These are phyloP conservation scores for Tanypteryx hageni DNA, from an alignment of 2,888 invertebrate species.

Conservation along the genomic window DNA sequence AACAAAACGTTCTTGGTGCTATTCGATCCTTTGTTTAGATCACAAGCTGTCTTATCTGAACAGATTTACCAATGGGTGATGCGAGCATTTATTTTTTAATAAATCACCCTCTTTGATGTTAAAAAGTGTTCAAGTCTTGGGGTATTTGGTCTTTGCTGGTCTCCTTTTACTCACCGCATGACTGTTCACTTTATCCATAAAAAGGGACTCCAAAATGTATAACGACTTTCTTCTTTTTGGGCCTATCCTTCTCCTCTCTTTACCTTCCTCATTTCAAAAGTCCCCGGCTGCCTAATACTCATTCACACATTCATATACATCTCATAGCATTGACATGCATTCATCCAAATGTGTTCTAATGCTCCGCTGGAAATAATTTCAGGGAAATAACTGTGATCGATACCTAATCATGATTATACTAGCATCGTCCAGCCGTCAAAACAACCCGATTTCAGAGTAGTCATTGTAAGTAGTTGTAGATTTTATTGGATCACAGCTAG, in stretches of 20 bases:
- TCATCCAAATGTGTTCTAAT: constrained; percentile 62
- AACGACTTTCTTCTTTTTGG: background rate
- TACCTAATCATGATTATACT: constrained; percentile 59
- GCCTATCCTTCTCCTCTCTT: constrained; percentile 29
- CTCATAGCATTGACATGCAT: constrained; percentile 45
- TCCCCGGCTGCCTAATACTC: constrained; percentile 56
- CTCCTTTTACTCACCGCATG: background rate
- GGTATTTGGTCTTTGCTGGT: background rate
- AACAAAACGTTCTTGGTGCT: no score
- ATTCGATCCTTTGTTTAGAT: no score
- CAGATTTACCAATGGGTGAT: background rate
- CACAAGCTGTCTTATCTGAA: background rate
- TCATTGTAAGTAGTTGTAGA: constrained; percentile 58
- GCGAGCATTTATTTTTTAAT: background rate
- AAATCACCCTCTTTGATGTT: background rate
- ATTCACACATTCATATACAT: constrained; percentile 26
- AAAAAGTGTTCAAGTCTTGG: background rate
- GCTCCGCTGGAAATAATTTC: constrained; percentile 63
- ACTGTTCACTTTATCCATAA: no score
- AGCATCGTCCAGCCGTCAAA: constrained; percentile 63
- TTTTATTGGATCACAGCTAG: constrained; percentile 60
- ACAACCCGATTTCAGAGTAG: constrained; percentile 64
- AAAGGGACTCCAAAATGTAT: background rate
- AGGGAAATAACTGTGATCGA: constrained; percentile 63
- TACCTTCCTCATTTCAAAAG: background rate